Conservation (phyloP, 1,140 invertebrate genomes). For the Aporrectodea caliginosa region DNA sequence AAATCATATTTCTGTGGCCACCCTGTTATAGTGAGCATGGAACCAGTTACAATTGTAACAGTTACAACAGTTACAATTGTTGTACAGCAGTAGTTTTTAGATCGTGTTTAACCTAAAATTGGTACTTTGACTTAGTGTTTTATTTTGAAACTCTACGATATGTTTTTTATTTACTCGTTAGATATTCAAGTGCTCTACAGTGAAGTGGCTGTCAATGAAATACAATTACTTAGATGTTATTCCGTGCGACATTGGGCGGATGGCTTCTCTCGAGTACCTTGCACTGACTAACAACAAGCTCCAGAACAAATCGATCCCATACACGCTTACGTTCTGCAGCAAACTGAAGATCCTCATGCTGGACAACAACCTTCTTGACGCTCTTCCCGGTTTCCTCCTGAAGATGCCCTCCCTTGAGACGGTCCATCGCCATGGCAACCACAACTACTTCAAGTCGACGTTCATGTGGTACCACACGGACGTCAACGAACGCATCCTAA, state of each 20-base stretch:
- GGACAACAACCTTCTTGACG: conserved; percentile 59
- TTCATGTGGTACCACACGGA: conserved; percentile 62
- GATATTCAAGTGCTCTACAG: conserved; percentile 57
- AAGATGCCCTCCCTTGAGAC: conserved; percentile 55
- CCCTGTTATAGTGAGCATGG: not conserved
- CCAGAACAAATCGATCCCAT: conserved; percentile 58
- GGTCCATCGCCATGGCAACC: conserved; percentile 60
- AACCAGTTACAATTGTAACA: not conserved
- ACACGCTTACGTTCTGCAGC: conserved; percentile 56
- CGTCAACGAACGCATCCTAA: conserved; percentile 56
- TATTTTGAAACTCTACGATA: not conserved
- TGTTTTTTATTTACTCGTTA: conserved; percentile 39
- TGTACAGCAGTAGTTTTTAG: not conserved
- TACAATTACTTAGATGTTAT: conserved; percentile 56
- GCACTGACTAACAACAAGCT: conserved; percentile 59
- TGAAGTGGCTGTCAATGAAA: conserved; percentile 56
- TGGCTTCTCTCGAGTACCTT: conserved; percentile 56
- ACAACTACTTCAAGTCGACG: conserved; percentile 61
- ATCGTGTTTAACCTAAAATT: not conserved
- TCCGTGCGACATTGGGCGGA: conserved; percentile 57
- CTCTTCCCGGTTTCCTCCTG: conserved; percentile 58
- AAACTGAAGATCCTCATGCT: conserved; percentile 49
- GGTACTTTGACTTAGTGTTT: not conserved
- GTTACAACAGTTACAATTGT: not conserved
- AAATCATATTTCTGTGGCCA: too few species aligned